Conservation (phyloP, 1,140 invertebrate genomes). For the Drosophila nigromelanica region DNA sequence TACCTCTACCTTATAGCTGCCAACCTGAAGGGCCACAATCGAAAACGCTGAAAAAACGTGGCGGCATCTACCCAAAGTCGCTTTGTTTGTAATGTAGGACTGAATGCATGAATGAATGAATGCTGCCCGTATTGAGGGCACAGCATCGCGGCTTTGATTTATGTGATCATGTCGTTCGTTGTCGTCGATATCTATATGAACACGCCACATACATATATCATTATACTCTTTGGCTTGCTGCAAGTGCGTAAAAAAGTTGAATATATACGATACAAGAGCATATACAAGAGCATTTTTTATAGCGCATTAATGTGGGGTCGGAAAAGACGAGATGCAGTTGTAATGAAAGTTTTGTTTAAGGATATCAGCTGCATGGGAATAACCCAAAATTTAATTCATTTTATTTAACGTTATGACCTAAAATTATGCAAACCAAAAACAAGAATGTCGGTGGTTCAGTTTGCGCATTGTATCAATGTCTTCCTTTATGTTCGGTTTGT, state of each 20-base stretch:
- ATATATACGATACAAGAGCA: background rate
- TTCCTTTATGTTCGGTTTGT: too few species aligned
- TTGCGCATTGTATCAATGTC: too few species aligned
- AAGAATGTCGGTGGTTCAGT: too few species aligned
- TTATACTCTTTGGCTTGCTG: background rate
- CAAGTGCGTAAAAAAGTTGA: slow-evolving; percentile 13
- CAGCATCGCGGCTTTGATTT: slow-evolving; percentile 64
- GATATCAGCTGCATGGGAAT: slow-evolving; percentile 12
- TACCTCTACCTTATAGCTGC: background rate
- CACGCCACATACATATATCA: slow-evolving; percentile 4
- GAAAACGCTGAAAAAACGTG: slow-evolving; percentile 44
- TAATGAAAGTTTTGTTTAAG: slow-evolving; percentile 42
- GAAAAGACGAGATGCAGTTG: slow-evolving; percentile 7
- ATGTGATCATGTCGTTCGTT: slow-evolving; percentile 52
- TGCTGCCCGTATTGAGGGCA: slow-evolving; percentile 57
- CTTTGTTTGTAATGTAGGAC: slow-evolving; percentile 52
- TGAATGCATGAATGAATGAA: slow-evolving; percentile 37
- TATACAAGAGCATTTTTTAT: slow-evolving; percentile 1
- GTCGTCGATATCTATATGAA: slow-evolving; percentile 9
- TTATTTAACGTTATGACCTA: background rate
- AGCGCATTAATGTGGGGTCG: background rate
- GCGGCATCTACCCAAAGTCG: slow-evolving; percentile 44
- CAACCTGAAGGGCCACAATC: slow-evolving; percentile 13
- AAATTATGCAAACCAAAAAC: too few species aligned
- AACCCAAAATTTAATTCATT: background rate